Evolutionary conservation across 1,140 invertebrate species (phyloP).

Genomic region (Heliconius melpomene): DNA sequence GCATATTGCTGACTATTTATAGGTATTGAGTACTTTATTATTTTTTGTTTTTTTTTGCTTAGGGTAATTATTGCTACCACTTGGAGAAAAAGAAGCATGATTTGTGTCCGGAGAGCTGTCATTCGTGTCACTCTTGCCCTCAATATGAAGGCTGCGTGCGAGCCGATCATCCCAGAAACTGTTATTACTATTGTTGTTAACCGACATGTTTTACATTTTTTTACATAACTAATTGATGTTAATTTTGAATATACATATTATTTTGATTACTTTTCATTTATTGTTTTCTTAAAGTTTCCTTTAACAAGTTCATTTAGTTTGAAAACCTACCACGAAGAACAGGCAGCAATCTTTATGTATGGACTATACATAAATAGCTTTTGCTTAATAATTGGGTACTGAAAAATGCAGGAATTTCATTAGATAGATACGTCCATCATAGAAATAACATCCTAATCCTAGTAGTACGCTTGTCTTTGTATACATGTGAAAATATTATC

Average conservation of each 20-base stretch:
- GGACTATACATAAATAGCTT: too few relatives aligned
- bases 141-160: constrained; percentile 45
- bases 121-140: constrained; percentile 34
- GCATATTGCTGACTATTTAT: not conserved
- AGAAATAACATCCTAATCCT: too few relatives aligned
- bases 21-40: not conserved
- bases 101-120: constrained; percentile 25
- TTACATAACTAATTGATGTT: not conserved
- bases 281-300: not conserved
- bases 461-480: not conserved
- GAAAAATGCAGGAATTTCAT: too few relatives aligned
- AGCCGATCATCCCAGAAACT: constrained; percentile 38
- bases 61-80: constrained; percentile 67
- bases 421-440: too few relatives aligned
- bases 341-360: too few relatives aligned
- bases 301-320: too few relatives aligned
- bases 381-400: too few relatives aligned
- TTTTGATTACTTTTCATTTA: not conserved
- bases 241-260: not conserved
- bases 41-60: constrained; percentile 35
- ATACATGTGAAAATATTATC: not conserved
- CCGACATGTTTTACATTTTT: not conserved
- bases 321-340: too few relatives aligned
- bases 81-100: constrained; percentile 56
- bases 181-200: constrained; percentile 45